These are phyloP conservation scores for Ophion ventricosus DNA, from an alignment of 2,888 invertebrate genomes.

Conservation along the genomic window DNA sequence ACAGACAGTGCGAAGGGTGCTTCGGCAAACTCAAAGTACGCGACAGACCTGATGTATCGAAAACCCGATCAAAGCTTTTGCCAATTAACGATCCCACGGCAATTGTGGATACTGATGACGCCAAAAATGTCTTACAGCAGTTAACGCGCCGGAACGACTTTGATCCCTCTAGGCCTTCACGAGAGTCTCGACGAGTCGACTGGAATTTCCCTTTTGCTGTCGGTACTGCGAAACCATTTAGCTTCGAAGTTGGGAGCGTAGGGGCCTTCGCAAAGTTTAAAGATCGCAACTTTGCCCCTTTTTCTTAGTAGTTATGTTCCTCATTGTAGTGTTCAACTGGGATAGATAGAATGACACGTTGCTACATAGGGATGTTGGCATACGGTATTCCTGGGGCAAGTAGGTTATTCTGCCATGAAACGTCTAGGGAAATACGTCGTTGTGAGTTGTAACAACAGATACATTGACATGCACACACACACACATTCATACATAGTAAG, in stretches of 20 bases:
- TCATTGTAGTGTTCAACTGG: slow-evolving; percentile 21
- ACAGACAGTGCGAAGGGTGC: neutral
- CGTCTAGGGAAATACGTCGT: slow-evolving; percentile 14
- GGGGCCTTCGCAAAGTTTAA: slow-evolving; percentile 42
- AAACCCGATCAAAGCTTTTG: neutral
- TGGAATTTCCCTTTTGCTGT: slow-evolving; percentile 10
- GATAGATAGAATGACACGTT: neutral
- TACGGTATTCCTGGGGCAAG: neutral
- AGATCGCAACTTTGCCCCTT: slow-evolving; percentile 48
- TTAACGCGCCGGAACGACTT: neutral
- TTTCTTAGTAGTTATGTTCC: slow-evolving; percentile 29
- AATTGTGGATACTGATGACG: neutral
- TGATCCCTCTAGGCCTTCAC: neutral
- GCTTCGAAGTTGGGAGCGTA: slow-evolving; percentile 23
- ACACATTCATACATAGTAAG: slow-evolving; percentile 20
- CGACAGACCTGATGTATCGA: slow-evolving; percentile 4
- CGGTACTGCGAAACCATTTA: slow-evolving; percentile 7
- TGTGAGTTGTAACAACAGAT: neutral
- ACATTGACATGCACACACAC: slow-evolving; percentile 14
- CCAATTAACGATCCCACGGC: neutral
- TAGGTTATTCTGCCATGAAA: neutral
- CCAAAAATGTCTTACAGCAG: neutral
- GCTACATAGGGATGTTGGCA: slow-evolving; percentile 4
- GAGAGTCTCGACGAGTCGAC: neutral
- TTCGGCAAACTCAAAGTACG: neutral